Conservation (phyloP, 1,140 invertebrate species). For the Drosophila pseudoobscura region DNA sequence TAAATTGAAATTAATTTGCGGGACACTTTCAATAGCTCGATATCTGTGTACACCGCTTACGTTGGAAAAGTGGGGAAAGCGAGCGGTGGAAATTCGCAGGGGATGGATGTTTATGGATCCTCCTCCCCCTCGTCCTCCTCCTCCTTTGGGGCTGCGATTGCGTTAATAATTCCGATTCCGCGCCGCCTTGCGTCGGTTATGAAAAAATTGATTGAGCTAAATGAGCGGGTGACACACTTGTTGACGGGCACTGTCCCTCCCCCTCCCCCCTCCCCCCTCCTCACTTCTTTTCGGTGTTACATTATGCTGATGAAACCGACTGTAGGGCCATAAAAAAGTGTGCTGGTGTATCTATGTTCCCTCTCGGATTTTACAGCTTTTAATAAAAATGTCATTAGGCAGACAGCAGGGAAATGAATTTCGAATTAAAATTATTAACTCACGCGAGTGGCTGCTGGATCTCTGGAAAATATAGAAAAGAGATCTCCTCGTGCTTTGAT, state of each 20-base stretch:
- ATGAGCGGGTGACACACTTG: slow-evolving; percentile 81
- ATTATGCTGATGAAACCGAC: slow-evolving; percentile 64
- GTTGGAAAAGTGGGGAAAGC: slow-evolving; percentile 4
- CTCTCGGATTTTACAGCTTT: slow-evolving; percentile 64
- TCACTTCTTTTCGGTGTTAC: slow-evolving; percentile 14
- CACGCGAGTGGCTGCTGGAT: neutral
- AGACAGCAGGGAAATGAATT: slow-evolving; percentile 62
- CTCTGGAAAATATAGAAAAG: neutral
- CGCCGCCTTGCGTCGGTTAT: slow-evolving; percentile 40
- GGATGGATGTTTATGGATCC: slow-evolving; percentile 38
- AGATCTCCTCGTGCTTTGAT: neutral
- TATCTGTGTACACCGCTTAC: slow-evolving; percentile 18
- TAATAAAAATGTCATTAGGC: slow-evolving; percentile 74
- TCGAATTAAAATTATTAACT: slow-evolving; percentile 52
- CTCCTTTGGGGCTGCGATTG: slow-evolving; percentile 28
- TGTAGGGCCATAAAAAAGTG: slow-evolving; percentile 60
- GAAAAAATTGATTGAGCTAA: slow-evolving; percentile 79
- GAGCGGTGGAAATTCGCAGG: neutral
- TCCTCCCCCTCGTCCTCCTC: slow-evolving; percentile 7
- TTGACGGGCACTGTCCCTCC: slow-evolving; percentile 58
- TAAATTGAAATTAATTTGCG: slow-evolving; percentile 80
- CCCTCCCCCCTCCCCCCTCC: slow-evolving; percentile 1
- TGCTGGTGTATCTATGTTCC: slow-evolving; percentile 14
- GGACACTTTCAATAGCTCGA: slow-evolving; percentile 73
- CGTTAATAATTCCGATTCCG: slow-evolving; percentile 73